Conservation (phyloP, 1,140 invertebrate species). For the Gerris buenoi region DNA sequence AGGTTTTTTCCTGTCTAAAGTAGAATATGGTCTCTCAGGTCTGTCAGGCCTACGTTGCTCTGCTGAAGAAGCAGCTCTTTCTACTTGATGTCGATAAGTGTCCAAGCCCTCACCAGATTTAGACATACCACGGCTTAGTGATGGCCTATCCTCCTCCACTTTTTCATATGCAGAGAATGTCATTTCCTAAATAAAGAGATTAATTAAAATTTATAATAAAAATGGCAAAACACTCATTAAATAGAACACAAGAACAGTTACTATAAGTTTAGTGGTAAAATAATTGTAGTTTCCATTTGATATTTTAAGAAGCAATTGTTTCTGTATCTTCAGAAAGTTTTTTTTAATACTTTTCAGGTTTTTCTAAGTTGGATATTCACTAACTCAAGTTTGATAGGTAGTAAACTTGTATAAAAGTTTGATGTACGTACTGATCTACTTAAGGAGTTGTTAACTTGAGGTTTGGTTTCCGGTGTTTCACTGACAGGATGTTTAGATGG, state of each 20-base stretch:
- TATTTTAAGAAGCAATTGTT: no score
- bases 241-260: no score
- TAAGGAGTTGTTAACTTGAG: no score
- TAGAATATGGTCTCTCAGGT: background rate
- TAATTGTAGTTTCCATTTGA: no score
- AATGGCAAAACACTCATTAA: no score
- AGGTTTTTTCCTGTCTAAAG: constrained; percentile 16
- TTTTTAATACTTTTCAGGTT: no score
- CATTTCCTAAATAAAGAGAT: background rate
- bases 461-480: constrained; percentile 2
- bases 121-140: constrained; percentile 7
- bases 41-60: background rate
- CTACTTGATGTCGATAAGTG: background rate
- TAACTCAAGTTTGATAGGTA: no score
- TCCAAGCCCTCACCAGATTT: constrained; percentile 10
- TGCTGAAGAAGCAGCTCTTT: background rate
- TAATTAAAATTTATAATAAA: background rate
- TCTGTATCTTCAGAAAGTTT: no score
- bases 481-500: background rate
- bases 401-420: no score
- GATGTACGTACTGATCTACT: no score
- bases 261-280: no score
- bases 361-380: no score
- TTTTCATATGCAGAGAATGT: background rate
- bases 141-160: background rate